Percentiles rank a stretch among this genome's conserved stretches.
phyloP scores from a whole-genome alignment of 2,797 vertebrate species.

The Simalia tracyae region DNA sequence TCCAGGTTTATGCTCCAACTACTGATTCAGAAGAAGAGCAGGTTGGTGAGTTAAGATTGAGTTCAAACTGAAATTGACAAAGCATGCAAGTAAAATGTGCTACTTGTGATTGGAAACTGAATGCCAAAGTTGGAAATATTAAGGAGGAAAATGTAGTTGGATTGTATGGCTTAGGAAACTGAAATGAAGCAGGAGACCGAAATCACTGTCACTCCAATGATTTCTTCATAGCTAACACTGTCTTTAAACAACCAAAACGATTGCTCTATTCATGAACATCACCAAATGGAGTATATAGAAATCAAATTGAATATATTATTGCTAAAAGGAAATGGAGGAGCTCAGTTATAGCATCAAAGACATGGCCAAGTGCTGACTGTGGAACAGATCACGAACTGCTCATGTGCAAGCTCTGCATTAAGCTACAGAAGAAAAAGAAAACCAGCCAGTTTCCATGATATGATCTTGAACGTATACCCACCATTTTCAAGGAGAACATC shows the following conservation, averaged over 20 bases:
- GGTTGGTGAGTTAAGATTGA: neutral
- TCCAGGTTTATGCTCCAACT: neutral
- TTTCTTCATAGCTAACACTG: neutral
- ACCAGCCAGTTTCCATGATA: neutral
- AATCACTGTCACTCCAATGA: neutral
- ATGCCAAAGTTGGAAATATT: neutral
- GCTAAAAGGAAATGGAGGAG: neutral
- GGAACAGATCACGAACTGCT: neutral
- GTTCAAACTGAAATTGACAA: neutral
- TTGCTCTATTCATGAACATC: neutral
- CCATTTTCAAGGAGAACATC: neutral
- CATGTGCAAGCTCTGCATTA: neutral
- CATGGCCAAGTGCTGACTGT: neutral
- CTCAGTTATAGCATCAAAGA: neutral
- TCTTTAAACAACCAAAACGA: neutral
- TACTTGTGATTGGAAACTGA: neutral
- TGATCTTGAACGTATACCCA: neutral
- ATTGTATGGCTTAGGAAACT: neutral
- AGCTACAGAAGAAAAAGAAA: neutral
- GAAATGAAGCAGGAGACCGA: neutral
- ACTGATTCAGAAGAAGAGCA: neutral
- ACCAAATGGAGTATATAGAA: neutral
- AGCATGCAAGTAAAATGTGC: neutral
- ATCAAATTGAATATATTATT: neutral
- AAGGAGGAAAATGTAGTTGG: neutral